Evolutionary conservation across 2,113 vertebrate species (phyloP), one percentile per base, ranked within the genome.

Genomic region (Silurus meridionalis): DNA sequence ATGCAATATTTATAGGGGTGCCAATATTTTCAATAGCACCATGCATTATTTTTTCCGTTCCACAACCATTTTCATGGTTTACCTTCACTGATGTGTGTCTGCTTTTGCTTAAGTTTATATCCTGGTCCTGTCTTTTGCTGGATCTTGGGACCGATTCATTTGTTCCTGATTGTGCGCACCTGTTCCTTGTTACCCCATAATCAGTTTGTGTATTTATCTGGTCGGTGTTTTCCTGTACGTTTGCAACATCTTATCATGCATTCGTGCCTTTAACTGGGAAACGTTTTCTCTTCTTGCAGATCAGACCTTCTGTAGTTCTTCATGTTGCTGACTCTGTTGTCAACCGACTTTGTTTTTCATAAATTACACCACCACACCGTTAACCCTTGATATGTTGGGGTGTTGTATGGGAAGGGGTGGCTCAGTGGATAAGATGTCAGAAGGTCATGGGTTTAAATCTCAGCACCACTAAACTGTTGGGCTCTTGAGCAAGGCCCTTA

Each of bases 91-190:
- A 23, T 52, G 50, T 75, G 46, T 23, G 21, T 53, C 74, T 77
- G 52, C 23, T 8, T 77, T 77, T 11, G 17, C 23, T 74, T 71
- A 23, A 2, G 19, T 10, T 74, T 23, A 74, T 74, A 19, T 74
- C 50, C 50, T 74, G 71, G 46, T 74, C 19, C 46, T 23, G 71
- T 74, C 71, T 74, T 46, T 23, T 46, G 10, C 10, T 13, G 48
- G 71, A 74, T 52, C 48, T 5, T 74, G 69, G 8, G 69, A 71
- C 37, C 8, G 67, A 71, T 50, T 55, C 74, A 15, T 55, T 77
- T 77, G 14, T 25, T 25, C 50, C 74, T 78, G 74, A 78, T 78
- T 78, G 50, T 77, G 52, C 55, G 52, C 74, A 55, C 74, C 74
- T 77, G 74, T 55, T 77, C 50, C 23, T 77, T 8, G 74, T 77